Evolutionary conservation across 2,888 invertebrate genomes (phyloP).

Genomic region (Nephrocerus scutellatus): DNA sequence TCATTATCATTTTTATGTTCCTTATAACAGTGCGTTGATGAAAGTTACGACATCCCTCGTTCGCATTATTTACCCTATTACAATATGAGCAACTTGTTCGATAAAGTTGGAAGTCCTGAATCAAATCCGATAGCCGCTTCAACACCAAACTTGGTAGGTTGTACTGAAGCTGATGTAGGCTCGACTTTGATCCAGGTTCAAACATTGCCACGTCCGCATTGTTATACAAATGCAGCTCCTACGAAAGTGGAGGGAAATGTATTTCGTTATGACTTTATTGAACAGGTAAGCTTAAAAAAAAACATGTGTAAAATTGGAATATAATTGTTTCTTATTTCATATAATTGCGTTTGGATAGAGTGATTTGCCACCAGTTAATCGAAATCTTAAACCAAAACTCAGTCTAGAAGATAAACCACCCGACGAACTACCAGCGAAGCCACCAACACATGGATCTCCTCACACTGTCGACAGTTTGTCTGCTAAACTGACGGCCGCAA

Average conservation of each 20-base stretch:
- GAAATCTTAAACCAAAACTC: conserved; percentile 66
- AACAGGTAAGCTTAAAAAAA: conserved; percentile 28
- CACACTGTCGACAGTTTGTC: conserved; percentile 27
- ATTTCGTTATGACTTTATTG: conserved; percentile 51
- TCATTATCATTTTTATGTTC: conserved; percentile 4
- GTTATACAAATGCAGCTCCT: conserved; percentile 52
- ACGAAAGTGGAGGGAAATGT: conserved; percentile 48
- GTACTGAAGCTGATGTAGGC: conserved; percentile 23
- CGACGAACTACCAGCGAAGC: conserved; percentile 40
- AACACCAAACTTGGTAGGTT: conserved; percentile 42
- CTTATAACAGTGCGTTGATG: conserved; percentile 46
- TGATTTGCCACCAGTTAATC: conserved; percentile 66
- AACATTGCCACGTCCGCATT: conserved; percentile 45
- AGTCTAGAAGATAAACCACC: conserved; percentile 38
- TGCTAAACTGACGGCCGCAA: conserved; percentile 26
- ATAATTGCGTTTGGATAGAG: conserved; percentile 13
- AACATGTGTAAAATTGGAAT: background rate
- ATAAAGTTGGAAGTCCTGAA: conserved; percentile 37
- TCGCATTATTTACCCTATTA: conserved; percentile 54
- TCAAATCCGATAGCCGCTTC: conserved; percentile 41
- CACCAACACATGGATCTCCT: conserved; percentile 25
- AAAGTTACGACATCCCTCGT: conserved; percentile 66
- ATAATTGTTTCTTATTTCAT: background rate
- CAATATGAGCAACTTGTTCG: conserved; percentile 39
- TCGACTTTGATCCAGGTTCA: conserved; percentile 27